phyloP scores from a whole-genome alignment of 1,140 invertebrate species.

The Nephila pilipes region DNA sequence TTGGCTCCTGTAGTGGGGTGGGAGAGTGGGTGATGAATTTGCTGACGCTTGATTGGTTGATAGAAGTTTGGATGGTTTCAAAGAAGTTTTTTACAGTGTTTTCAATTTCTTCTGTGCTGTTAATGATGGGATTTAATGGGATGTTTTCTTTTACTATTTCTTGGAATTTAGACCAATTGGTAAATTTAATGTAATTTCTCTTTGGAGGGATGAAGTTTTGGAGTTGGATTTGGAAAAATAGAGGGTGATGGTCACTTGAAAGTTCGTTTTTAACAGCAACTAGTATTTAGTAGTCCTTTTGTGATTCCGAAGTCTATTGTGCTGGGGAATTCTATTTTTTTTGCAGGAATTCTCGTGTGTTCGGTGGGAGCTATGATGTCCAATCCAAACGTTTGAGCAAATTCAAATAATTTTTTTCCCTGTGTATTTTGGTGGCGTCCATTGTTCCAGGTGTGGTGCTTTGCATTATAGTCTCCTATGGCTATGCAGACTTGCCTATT shows the following conservation, averaged over 20 bases:
- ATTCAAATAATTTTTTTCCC: neutral
- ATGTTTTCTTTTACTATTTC: neutral
- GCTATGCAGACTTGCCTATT: neutral
- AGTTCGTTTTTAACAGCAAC: neutral
- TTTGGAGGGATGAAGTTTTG: neutral
- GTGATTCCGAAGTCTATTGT: neutral
- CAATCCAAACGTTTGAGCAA: neutral
- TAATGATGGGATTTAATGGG: neutral
- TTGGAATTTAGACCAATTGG: neutral
- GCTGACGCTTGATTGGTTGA: too few relatives aligned
- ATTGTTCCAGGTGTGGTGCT: neutral
- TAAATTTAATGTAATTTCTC: neutral
- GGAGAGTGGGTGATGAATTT: too few relatives aligned
- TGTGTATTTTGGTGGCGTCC: neutral
- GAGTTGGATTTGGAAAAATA: neutral
- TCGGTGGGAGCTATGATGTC: neutral
- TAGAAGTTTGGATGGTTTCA: too few relatives aligned
- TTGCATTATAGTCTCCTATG: neutral
- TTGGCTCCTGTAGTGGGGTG: too few relatives aligned
- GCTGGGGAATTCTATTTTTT: neutral
- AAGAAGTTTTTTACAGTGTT: neutral
- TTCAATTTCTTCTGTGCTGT: neutral
- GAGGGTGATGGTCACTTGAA: neutral
- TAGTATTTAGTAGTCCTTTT: accelerated
- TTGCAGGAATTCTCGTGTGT: neutral